Evolutionary conservation across 2,113 vertebrate species (phyloP), one percentile per base, ranked within the genome.

Genomic region (Phalacrocorax pelagicus): DNA sequence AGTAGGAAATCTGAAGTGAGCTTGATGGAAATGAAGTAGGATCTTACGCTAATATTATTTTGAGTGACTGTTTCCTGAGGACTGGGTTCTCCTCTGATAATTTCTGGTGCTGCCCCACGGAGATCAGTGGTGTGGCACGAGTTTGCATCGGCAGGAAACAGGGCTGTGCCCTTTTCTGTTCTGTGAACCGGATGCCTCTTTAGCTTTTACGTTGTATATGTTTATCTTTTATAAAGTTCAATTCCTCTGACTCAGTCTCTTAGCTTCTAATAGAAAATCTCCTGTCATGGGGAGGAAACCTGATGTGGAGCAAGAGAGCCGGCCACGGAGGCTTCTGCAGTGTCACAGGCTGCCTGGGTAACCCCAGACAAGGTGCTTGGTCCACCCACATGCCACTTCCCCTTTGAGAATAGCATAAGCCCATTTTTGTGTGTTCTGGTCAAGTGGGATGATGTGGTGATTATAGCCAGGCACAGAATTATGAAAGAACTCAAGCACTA

Each of bases 61-160:
- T 73, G 66, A 71, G 70, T 34, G 80, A 4, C 75, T 57, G 38
- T 70, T 95, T 92, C 91, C 91, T 70, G 70, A 62, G 8, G 20
- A 4, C 36, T 61, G 69, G 34, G 44, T 9, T 61, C 65, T 93
- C 32, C 55, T 80, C 59, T 46, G 72, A 13, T 23, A 40, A 27
- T 0, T 2, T 22, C 36, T 42, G 11, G 1, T 54, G 62, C 85
- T 79, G 47, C 32, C 58, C 8, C 1, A 0, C 2, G 2, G 49
- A 32, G 57, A 52, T 86, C 88, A 57, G 82, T 29, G 83, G n/a
- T 40, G 26, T 1, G 0, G 74, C 61, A 75, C 73, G 38, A 5
- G 40, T 22, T 15, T 26, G n/a, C 36, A 67, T 26, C 0, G 3
- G 67, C 83, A 91, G 86, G 83, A 81, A 94, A 40, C 0, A 0